phyloP scores from a whole-genome alignment of 2,113 vertebrate species.

The Xyliphius kryptos region DNA sequence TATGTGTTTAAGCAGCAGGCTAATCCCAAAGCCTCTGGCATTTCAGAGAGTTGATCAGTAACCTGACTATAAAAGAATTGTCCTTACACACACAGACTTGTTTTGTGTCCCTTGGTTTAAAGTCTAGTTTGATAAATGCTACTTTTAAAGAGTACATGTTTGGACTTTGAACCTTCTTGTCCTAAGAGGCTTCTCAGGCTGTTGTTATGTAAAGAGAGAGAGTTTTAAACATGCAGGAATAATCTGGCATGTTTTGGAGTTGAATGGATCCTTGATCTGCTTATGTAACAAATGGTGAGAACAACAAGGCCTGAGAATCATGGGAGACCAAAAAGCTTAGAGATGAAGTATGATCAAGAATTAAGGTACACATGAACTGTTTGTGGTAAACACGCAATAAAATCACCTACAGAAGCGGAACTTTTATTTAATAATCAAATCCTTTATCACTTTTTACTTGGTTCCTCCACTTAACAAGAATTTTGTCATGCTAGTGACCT shows the following conservation, averaged over 20 bases:
- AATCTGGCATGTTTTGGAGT: conserved; percentile 34
- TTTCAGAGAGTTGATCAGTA: conserved; percentile 61
- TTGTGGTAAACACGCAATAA: too few relatives aligned
- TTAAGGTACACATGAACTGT: background rate
- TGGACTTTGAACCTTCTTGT: conserved; percentile 53
- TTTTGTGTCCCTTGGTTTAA: conserved; percentile 44
- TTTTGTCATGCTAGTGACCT: too few relatives aligned
- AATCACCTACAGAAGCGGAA: too few relatives aligned
- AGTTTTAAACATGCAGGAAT: conserved; percentile 39
- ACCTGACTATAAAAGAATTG: conserved; percentile 42
- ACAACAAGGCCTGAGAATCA: conserved; percentile 8
- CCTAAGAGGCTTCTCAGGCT: conserved; percentile 21
- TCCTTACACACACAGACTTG: conserved; percentile 36
- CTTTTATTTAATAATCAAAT: too few relatives aligned
- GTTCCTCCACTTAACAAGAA: too few relatives aligned
- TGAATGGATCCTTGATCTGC: conserved; percentile 50
- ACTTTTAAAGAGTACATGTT: conserved; percentile 41
- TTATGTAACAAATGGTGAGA: conserved; percentile 47
- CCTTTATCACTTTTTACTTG: too few relatives aligned
- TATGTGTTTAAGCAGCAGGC: conserved; percentile 18
- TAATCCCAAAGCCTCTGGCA: conserved; percentile 11
- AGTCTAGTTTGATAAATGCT: conserved; percentile 59
- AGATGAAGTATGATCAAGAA: background rate
- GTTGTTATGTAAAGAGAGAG: conserved; percentile 58
- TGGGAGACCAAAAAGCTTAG: conserved; percentile 16